Conservation (phyloP, 2,888 invertebrate genomes). For the Drosophila pegasa region DNA sequence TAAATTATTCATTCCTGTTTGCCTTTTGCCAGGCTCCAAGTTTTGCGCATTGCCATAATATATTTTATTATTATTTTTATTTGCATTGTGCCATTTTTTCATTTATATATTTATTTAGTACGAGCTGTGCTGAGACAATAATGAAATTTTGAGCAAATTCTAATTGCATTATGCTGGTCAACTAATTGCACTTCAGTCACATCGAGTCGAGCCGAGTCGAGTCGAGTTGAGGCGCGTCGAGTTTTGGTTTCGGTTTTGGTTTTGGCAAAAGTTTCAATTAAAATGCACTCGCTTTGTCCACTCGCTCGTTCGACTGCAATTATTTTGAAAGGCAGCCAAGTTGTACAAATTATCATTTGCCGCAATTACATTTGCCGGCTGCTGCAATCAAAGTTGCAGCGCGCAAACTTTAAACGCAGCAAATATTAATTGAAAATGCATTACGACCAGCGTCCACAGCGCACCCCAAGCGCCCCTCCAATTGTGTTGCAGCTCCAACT, state of each 20-base stretch:
- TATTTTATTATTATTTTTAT: slow-evolving; percentile 46
- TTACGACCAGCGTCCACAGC: neutral
- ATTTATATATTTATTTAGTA: slow-evolving; percentile 32
- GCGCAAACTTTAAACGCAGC: slow-evolving; percentile 19
- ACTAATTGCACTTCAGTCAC: slow-evolving; percentile 54
- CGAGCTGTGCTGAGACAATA: slow-evolving; percentile 17
- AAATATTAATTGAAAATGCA: slow-evolving; percentile 31
- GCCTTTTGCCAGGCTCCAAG: slow-evolving; percentile 40
- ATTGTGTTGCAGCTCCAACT: slow-evolving; percentile 21
- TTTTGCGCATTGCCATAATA: slow-evolving; percentile 39
- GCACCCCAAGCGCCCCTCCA: neutral
- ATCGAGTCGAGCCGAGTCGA: slow-evolving; percentile 15
- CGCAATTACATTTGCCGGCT: slow-evolving; percentile 14
- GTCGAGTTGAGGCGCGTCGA: slow-evolving; percentile 16
- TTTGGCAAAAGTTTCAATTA: slow-evolving; percentile 50
- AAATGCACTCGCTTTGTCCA: slow-evolving; percentile 47
- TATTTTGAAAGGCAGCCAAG: slow-evolving; percentile 29
- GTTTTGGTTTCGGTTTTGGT: slow-evolving; percentile 8
- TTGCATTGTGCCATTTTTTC: slow-evolving; percentile 1
- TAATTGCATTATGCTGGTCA: slow-evolving; percentile 57
- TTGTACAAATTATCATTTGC: slow-evolving; percentile 40
- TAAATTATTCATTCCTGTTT: slow-evolving; percentile 70
- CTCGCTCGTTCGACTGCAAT: neutral
- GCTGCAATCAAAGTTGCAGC: slow-evolving; percentile 19
- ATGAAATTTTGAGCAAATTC: slow-evolving; percentile 24